These are phyloP conservation scores for Sphyrna mokarran DNA, from an alignment of 2,113 vertebrate species.

Conservation along the genomic window DNA sequence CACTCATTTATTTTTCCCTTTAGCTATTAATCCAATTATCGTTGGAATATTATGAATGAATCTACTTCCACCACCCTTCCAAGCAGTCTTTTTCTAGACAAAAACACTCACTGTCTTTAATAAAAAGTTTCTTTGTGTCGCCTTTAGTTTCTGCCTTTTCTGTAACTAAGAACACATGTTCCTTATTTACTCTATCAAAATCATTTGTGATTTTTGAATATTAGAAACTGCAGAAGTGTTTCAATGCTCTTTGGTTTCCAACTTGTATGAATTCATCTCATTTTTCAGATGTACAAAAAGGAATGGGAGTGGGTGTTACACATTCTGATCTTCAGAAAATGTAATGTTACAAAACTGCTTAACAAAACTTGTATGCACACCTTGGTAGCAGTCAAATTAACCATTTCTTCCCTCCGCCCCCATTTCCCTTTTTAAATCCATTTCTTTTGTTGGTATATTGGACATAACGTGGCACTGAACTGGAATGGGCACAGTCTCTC, in stretches of 20 bases:
- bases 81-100: background rate
- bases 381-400: background rate
- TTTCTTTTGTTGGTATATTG: background rate
- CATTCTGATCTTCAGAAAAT: background rate
- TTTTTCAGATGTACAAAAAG: background rate
- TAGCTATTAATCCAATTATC: background rate
- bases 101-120: background rate
- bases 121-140: background rate
- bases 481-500: no score
- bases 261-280: background rate
- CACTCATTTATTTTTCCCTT: background rate
- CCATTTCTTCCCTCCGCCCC: no score
- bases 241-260: background rate
- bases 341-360: background rate
- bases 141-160: background rate
- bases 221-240: background rate
- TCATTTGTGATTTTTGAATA: background rate
- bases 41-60: background rate
- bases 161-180: background rate
- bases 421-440: background rate
- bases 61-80: background rate
- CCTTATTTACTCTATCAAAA: background rate
- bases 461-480: no score
- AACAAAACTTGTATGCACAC: background rate
- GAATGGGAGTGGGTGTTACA: background rate